Percentiles rank a stretch among this genome's conserved stretches.
phyloP scores from a whole-genome alignment of 2,888 invertebrate species.

The Camponotus fellah region DNA sequence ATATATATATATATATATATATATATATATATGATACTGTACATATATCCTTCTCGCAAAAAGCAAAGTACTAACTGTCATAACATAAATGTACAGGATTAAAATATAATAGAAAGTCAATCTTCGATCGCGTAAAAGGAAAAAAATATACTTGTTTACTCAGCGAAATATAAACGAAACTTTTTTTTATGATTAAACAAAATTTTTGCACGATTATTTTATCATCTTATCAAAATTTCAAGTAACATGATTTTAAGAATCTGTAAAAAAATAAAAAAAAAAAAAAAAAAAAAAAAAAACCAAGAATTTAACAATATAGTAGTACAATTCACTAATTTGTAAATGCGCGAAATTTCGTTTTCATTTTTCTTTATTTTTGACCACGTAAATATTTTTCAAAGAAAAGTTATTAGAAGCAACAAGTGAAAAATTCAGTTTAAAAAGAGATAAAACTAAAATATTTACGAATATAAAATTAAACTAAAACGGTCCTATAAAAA shows the following conservation, averaged over 20 bases:
- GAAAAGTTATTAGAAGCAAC: slow-evolving; percentile 9
- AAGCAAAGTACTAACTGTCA: slow-evolving; percentile 26
- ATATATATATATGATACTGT: background rate
- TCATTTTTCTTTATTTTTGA: slow-evolving; percentile 9
- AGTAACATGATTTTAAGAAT: slow-evolving; percentile 1
- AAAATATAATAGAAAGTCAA: slow-evolving; percentile 21
- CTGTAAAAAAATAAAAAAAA: background rate
- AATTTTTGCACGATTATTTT: background rate
- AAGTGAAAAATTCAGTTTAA: slow-evolving; percentile 28
- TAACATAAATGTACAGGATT: slow-evolving; percentile 11
- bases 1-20: too few relatives aligned
- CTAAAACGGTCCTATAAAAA: slow-evolving; percentile 28
- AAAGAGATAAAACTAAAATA: slow-evolving; percentile 37
- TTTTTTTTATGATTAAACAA: background rate
- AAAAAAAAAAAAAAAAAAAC: background rate
- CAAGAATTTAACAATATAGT: background rate
- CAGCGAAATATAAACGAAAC: background rate
- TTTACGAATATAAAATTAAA: slow-evolving; percentile 30
- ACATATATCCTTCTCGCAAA: slow-evolving; percentile 16
- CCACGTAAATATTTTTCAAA: slow-evolving; percentile 12
- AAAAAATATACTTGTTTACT: slow-evolving; percentile 7
- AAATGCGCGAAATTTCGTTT: background rate
- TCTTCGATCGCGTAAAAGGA: background rate
- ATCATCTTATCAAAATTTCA: slow-evolving; percentile 9
- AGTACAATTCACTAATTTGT: background rate